Conservation (phyloP, 2,888 invertebrate species). For the Catocala sponsa region DNA sequence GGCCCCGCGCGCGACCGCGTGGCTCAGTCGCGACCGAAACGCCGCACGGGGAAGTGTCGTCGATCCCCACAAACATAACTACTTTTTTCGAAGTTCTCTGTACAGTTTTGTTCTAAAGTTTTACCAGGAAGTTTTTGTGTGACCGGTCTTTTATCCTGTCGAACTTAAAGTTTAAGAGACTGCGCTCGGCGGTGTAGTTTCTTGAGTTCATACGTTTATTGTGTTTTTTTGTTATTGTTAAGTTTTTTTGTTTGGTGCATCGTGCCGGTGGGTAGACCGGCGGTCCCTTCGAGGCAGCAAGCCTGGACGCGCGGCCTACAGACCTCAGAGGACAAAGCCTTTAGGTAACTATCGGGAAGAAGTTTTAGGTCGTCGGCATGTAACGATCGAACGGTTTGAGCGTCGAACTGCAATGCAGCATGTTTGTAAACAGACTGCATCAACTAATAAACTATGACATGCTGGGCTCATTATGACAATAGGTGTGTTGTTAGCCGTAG, state of each 20-base stretch:
- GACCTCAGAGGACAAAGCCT: slow-evolving; percentile 83
- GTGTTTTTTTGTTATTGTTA: slow-evolving; percentile 87
- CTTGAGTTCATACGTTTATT: slow-evolving; percentile 81
- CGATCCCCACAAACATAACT: slow-evolving; percentile 77
- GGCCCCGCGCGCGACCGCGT: slow-evolving; percentile 77
- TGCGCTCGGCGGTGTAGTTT: slow-evolving; percentile 78
- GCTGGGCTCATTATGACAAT: slow-evolving; percentile 48
- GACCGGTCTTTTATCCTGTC: slow-evolving; percentile 73
- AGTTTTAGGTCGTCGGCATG: slow-evolving; percentile 45
- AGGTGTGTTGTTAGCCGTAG: slow-evolving; percentile 37
- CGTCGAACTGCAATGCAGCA: slow-evolving; percentile 59
- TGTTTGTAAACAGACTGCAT: slow-evolving; percentile 67
- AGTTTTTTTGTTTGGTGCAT: slow-evolving; percentile 87
- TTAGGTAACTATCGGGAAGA: slow-evolving; percentile 80
- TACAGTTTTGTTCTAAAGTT: slow-evolving; percentile 86
- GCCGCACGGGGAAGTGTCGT: slow-evolving; percentile 83
- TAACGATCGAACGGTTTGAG: slow-evolving; percentile 50
- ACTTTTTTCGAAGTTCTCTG: slow-evolving; percentile 87
- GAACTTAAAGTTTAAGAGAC: slow-evolving; percentile 76
- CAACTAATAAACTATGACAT: slow-evolving; percentile 52
- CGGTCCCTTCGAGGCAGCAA: slow-evolving; percentile 79
- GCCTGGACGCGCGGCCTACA: slow-evolving; percentile 80
- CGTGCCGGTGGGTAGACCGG: slow-evolving; percentile 84
- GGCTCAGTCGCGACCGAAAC: slow-evolving; percentile 85
- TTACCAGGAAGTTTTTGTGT: slow-evolving; percentile 81